phyloP scores from a whole-genome alignment of 2,888 invertebrate genomes.

The Mallateleia sp. region DNA sequence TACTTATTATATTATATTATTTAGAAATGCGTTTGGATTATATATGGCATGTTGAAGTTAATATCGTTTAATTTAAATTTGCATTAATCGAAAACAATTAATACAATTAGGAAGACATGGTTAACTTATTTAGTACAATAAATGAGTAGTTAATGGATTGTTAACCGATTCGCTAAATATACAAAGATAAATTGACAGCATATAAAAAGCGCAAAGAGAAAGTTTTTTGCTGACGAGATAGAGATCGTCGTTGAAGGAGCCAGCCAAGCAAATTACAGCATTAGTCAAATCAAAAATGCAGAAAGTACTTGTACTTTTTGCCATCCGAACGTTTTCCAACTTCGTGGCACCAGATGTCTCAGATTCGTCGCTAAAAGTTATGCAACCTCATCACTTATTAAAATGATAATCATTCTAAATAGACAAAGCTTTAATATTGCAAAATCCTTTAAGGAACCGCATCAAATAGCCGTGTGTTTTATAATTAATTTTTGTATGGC shows the following conservation, averaged over 20 bases:
- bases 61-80: no score
- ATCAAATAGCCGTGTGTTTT: not conserved
- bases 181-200: constrained; percentile 47
- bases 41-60: no score
- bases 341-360: constrained; percentile 61
- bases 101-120: no score
- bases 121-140: no score
- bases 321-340: constrained; percentile 54
- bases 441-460: not conserved
- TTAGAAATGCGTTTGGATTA: no score
- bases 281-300: constrained; percentile 59
- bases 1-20: no score
- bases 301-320: constrained; percentile 57
- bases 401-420: constrained; percentile 41
- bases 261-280: constrained; percentile 55
- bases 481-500: no score
- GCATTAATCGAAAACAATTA: no score
- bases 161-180: constrained; percentile 34
- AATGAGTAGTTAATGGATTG: constrained; percentile 34
- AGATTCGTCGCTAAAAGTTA: constrained; percentile 58
- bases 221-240: constrained; percentile 45
- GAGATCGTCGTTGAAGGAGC: constrained; percentile 30
- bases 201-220: constrained; percentile 25
- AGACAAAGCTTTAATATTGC: not conserved
- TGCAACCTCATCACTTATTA: constrained; percentile 59